Evolutionary conservation across 2,113 vertebrate genomes (phyloP), one percentile per base, ranked within the genome.

Genomic region (Dromaius novaehollandiae): DNA sequence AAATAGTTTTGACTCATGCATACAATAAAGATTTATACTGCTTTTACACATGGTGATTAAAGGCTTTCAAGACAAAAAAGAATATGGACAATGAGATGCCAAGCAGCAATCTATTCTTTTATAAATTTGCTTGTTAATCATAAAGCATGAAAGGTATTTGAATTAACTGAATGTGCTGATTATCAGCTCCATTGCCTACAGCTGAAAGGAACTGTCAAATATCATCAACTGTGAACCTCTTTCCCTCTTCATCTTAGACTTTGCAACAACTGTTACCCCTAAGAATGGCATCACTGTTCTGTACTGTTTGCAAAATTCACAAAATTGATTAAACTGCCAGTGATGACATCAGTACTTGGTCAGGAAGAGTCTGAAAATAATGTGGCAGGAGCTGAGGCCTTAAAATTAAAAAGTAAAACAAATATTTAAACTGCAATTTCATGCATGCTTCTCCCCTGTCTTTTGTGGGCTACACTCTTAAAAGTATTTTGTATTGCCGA

Each of bases 121-220:
- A 63, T 91, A 93, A 93, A 93, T 90, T 51, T 90, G 48, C 73
- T 94, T 95, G 61, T 61, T 97, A 96, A 93, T 93, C 66, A 93
- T 82, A 95, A 93, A 90, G 81, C 22, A 91, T 88, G 77, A 94
- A 95, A 93, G 25, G 6, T 79, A 97, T 95, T 91, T 89, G 69
- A 96, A 93, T 34, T 70, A 95, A 93, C 22, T 94, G 44, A 48
- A 74, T 95, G 89, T 58, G 73, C 30, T 86, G 91, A 97, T 92
- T 96, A 97, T 96, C 87, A 97, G 88, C 88, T 95, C 84, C 42
- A 51, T 32, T 74, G 94, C 66, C 56, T 96, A 68, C 63, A 82
- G 50, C n/a, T 97, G 80, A 92, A 97, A 96, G 87, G 61, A 96
- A 79, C 65, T 96, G 95, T 95, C 94, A 96, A 74, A 91, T 63